phyloP scores from a whole-genome alignment of 2,888 invertebrate species.

The Drosophila phalerata region DNA sequence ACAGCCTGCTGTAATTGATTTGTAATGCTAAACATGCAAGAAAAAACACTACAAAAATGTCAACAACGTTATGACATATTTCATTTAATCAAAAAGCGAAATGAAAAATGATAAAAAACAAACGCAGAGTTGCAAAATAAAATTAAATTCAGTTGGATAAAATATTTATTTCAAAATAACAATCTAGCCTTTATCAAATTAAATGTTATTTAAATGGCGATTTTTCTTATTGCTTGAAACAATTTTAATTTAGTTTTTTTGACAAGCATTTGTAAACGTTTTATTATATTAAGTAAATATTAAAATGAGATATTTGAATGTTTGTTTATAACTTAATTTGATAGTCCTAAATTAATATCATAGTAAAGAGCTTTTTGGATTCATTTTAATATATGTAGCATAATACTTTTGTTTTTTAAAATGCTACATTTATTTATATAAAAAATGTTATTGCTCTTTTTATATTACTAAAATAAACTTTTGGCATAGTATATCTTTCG shows the following conservation, averaged over 20 bases:
- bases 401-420: too few species aligned
- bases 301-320: too few species aligned
- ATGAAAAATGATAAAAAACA: background rate
- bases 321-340: too few species aligned
- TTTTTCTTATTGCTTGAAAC: too few species aligned
- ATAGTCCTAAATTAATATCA: too few species aligned
- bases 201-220: background rate
- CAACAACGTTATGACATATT: conserved; percentile 32
- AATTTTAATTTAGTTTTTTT: too few species aligned
- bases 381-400: too few species aligned
- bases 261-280: too few species aligned
- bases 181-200: background rate
- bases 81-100: conserved; percentile 9
- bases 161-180: background rate
- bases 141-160: background rate
- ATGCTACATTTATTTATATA: too few species aligned
- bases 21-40: conserved; percentile 74
- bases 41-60: conserved; percentile 43
- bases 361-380: too few species aligned
- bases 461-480: background rate
- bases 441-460: background rate
- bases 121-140: background rate
- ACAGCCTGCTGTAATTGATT: conserved; percentile 75
- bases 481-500: background rate
- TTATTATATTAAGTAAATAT: too few species aligned